Evolutionary conservation across 2,113 vertebrate genomes (phyloP).

Genomic region (Cyphomyrus discorhynchus): DNA sequence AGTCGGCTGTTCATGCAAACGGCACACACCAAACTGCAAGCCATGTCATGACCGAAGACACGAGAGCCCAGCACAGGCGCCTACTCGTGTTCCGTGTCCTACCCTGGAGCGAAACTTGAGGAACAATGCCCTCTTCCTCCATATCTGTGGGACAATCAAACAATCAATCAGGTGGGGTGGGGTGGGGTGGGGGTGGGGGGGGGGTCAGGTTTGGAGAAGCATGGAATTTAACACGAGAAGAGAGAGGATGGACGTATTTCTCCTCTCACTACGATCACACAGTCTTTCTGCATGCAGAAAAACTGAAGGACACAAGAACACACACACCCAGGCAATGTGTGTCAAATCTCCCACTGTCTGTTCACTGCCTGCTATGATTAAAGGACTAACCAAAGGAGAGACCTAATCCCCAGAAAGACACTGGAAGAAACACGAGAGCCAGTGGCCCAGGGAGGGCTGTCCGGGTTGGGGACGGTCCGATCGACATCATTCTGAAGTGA

Average conservation of each 20-base stretch:
- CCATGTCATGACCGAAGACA: background rate
- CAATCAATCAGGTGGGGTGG: background rate
- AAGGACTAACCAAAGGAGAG: background rate
- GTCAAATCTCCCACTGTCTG: background rate
- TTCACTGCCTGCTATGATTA: background rate
- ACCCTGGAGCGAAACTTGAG: slow-evolving; percentile 67
- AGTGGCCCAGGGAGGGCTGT: background rate
- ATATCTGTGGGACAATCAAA: slow-evolving; percentile 56
- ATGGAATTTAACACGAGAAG: background rate
- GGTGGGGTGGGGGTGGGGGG: background rate
- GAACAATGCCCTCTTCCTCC: slow-evolving; percentile 61
- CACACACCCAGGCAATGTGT: background rate
- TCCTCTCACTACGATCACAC: background rate
- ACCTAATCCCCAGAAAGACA: background rate
- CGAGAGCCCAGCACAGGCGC: background rate
- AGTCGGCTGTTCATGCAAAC: background rate
- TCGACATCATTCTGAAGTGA: background rate
- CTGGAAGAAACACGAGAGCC: background rate
- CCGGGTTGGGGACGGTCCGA: background rate
- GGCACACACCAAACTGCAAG: background rate
- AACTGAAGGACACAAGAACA: background rate
- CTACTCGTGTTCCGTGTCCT: slow-evolving; percentile 58
- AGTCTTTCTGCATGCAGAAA: background rate
- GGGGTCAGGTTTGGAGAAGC: background rate
- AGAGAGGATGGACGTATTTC: background rate